Percentiles rank a stretch among this genome's conserved stretches.
phyloP scores from a whole-genome alignment of 1,140 invertebrate genomes.

The Dendroctonus ponderosae region DNA sequence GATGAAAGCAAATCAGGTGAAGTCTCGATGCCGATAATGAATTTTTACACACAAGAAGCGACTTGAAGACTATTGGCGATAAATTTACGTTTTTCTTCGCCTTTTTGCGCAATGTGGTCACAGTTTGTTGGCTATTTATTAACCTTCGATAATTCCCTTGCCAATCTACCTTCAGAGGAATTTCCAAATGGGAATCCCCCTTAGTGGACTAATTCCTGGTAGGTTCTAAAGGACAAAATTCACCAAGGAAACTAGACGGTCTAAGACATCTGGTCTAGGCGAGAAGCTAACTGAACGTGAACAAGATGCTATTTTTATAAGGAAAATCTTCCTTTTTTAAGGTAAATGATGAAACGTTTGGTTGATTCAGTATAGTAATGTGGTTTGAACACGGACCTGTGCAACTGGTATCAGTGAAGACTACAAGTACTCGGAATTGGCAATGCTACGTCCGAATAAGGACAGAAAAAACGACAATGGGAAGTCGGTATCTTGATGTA shows the following conservation, averaged over 20 bases:
- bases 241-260: not conserved
- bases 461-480: constrained; percentile 13
- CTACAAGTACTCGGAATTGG: constrained; percentile 7
- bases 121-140: too few species aligned
- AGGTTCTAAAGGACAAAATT: too few species aligned
- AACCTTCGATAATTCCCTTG: too few species aligned
- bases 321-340: not conserved
- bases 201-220: too few species aligned
- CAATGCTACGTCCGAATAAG: constrained; percentile 16
- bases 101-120: too few species aligned
- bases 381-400: not conserved
- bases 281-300: not conserved
- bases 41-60: too few species aligned
- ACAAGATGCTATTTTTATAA: not conserved
- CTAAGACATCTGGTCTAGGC: not conserved
- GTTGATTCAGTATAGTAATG: not conserved
- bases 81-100: too few species aligned
- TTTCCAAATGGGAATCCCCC: too few species aligned
- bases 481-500: constrained; percentile 18
- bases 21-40: too few species aligned
- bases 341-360: not conserved
- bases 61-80: too few species aligned
- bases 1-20: too few species aligned
- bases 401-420: constrained; percentile 5
- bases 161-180: too few species aligned